Evolutionary conservation across 2,797 vertebrate genomes (phyloP).

Genomic region (Ptychobarbus kaznakovi): DNA sequence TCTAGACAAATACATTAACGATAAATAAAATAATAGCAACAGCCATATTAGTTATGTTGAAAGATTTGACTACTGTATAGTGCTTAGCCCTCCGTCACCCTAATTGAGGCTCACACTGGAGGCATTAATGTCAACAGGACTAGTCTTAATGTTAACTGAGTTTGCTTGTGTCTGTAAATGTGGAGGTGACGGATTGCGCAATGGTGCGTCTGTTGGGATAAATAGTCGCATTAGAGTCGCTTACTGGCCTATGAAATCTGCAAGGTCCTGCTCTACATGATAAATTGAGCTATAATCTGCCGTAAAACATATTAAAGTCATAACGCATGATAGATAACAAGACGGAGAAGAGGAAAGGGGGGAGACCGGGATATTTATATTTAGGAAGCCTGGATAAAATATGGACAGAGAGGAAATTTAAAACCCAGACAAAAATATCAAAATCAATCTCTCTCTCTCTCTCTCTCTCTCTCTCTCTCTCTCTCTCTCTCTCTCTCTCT

Average conservation of each 20-base stretch:
- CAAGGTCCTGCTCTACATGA: slow-evolving; percentile 70
- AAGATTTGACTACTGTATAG: neutral
- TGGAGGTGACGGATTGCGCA: slow-evolving; percentile 39
- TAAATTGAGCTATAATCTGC: slow-evolving; percentile 75
- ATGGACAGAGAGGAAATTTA: slow-evolving; percentile 81
- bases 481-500: slow-evolving; percentile 38
- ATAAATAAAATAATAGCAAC: neutral
- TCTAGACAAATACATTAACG: neutral
- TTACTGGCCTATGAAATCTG: slow-evolving; percentile 76
- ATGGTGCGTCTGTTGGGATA: slow-evolving; percentile 64
- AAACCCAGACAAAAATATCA: slow-evolving; percentile 74
- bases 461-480: neutral
- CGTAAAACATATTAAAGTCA: slow-evolving; percentile 79
- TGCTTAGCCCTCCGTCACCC: neutral
- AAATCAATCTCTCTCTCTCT: slow-evolving; percentile 59
- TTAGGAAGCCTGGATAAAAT: slow-evolving; percentile 69
- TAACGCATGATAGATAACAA: slow-evolving; percentile 73
- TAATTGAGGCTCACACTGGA: neutral
- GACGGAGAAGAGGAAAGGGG: slow-evolving; percentile 53
- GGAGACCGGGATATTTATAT: slow-evolving; percentile 54
- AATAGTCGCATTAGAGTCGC: slow-evolving; percentile 75
- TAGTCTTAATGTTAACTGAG: neutral
- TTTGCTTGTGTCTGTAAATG: neutral
- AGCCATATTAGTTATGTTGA: neutral
- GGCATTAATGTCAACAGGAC: neutral